These are phyloP conservation scores for Steromphala cineraria DNA, from an alignment of 2,888 invertebrate species.

Conservation along the genomic window DNA sequence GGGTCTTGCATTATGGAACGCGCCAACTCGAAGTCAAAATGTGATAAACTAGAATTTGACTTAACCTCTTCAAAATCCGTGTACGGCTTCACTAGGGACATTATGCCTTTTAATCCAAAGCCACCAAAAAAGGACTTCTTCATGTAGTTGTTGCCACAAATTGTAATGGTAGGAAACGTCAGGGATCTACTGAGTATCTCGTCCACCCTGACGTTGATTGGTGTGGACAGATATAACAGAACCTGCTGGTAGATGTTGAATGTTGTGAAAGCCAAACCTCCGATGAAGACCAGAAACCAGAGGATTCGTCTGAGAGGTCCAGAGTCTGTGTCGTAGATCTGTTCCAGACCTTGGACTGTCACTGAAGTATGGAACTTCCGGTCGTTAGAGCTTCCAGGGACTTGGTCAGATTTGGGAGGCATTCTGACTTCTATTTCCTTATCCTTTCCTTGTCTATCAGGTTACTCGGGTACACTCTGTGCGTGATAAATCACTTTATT, in stretches of 20 bases:
- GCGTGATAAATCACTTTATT: too few species aligned
- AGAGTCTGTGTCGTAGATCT: not conserved
- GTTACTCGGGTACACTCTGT: too few species aligned
- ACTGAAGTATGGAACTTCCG: not conserved
- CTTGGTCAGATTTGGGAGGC: too few species aligned
- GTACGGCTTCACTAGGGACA: not conserved
- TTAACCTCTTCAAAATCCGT: not conserved
- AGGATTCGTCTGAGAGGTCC: not conserved
- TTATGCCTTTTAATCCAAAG: too few species aligned
- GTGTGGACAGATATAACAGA: not conserved
- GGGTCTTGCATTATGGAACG: too few species aligned
- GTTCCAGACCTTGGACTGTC: not conserved
- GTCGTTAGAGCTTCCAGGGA: too few species aligned
- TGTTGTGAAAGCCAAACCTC: not conserved
- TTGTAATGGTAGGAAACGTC: not conserved
- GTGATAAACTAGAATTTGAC: not conserved
- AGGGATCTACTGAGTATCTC: not conserved
- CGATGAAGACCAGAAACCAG: not conserved
- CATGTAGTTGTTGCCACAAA: not conserved
- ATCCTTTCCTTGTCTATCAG: too few species aligned
- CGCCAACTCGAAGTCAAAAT: too few species aligned
- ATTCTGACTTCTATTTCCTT: too few species aligned
- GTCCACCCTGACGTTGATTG: not conserved
- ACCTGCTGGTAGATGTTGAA: not conserved
- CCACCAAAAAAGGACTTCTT: not conserved